phyloP scores from a whole-genome alignment of 2,888 invertebrate genomes.

The Synergus japonicus region DNA sequence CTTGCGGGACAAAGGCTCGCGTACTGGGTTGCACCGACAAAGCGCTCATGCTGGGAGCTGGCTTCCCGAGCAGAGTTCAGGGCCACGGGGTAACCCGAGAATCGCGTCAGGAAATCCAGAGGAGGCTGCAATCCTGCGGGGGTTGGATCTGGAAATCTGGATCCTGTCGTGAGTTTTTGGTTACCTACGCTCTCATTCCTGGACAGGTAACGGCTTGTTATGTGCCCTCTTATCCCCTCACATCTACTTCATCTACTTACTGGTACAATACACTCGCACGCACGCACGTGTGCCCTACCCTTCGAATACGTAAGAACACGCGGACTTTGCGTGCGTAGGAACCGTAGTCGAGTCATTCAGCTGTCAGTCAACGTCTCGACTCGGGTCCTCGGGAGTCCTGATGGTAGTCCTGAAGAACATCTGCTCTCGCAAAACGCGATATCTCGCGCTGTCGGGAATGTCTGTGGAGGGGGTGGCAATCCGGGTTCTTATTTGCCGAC shows the following conservation, averaged over 20 bases:
- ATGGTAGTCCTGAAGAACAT: constrained; percentile 56
- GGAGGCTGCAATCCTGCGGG: constrained; percentile 47
- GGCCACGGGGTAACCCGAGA: constrained; percentile 60
- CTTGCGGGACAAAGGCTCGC: constrained; percentile 52
- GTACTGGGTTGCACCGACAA: constrained; percentile 51
- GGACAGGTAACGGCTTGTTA: constrained; percentile 58
- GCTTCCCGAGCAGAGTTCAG: constrained; percentile 52
- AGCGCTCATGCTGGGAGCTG: constrained; percentile 46
- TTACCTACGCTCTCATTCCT: constrained; percentile 52
- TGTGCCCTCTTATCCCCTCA: constrained; percentile 43
- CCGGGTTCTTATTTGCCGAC: constrained; percentile 42
- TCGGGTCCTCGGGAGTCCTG: constrained; percentile 51
- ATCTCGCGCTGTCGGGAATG: constrained; percentile 55
- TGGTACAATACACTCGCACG: constrained; percentile 48
- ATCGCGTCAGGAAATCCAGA: constrained; percentile 56
- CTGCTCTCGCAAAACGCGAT: constrained; percentile 62
- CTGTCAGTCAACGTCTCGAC: constrained; percentile 71
- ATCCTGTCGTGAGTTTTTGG: constrained; percentile 55
- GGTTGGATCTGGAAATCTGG: constrained; percentile 44
- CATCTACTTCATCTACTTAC: constrained; percentile 41
- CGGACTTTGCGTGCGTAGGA: constrained; percentile 51
- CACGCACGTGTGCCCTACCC: constrained; percentile 48
- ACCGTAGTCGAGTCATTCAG: constrained; percentile 65
- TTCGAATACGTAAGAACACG: constrained; percentile 42
- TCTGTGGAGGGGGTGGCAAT: constrained; percentile 49